These are phyloP conservation scores for Indri indri DNA, from an alignment of 2,113 vertebrate species.

Conservation along the genomic window DNA sequence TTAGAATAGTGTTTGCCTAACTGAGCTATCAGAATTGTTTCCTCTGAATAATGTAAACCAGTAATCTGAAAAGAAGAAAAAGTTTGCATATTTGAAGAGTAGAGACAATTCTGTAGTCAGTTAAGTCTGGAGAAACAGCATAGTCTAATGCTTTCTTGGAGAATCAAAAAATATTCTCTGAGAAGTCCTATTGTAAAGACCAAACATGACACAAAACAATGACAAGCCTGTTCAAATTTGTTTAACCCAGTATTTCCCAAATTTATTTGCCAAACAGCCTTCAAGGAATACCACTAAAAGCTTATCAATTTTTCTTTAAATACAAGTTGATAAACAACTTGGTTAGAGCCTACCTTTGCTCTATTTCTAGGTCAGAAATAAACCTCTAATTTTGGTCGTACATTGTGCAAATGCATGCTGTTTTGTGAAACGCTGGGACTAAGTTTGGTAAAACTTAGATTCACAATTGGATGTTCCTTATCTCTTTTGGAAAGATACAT, in stretches of 20 bases:
- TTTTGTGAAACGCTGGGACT: not conserved
- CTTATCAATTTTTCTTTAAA: not conserved
- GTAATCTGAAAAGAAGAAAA: not conserved
- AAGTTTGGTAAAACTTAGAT: not conserved
- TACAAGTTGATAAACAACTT: not conserved
- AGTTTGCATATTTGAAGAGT: not conserved
- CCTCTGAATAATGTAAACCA: not conserved
- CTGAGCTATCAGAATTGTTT: not conserved
- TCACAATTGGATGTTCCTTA: not conserved
- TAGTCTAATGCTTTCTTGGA: not conserved
- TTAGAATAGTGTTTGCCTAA: not conserved
- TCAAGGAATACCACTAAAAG: not conserved
- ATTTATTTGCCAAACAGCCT: not conserved
- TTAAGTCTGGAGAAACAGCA: not conserved
- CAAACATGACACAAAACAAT: not conserved
- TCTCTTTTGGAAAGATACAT: not conserved
- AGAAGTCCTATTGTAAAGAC: not conserved
- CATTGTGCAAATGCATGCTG: not conserved
- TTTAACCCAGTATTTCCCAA: not conserved
- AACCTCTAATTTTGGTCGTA: not conserved
- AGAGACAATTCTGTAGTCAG: not conserved
- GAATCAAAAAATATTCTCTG: not conserved
- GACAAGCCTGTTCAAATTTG: not conserved
- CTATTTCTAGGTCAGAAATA: not conserved
- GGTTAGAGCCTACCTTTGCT: not conserved